Conservation (phyloP, 2,113 vertebrate species). For the Gavialis gangeticus region DNA sequence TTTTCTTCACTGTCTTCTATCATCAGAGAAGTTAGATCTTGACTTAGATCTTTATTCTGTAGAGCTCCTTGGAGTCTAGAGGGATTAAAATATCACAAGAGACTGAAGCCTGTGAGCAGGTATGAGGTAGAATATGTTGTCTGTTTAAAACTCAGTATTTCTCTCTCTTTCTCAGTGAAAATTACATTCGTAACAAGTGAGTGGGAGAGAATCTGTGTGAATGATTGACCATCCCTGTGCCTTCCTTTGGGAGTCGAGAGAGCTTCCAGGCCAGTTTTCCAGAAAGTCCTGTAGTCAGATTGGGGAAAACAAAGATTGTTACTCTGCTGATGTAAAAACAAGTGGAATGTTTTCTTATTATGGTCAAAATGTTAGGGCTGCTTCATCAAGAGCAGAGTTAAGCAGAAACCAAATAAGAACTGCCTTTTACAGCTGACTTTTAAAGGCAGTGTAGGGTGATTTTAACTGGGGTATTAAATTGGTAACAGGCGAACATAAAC, state of each 20-base stretch:
- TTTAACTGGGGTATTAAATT: conserved; percentile 40
- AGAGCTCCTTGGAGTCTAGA: not conserved
- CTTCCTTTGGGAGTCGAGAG: not conserved
- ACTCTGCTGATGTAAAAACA: conserved; percentile 37
- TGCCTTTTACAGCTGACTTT: conserved; percentile 64
- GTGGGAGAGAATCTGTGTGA: not conserved
- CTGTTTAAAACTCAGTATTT: not conserved
- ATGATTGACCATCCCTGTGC: not conserved
- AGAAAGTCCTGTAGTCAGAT: conserved; percentile 32
- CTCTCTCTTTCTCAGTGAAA: not conserved
- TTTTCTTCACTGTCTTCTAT: conserved; percentile 42
- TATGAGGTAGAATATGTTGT: not conserved
- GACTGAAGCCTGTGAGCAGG: not conserved
- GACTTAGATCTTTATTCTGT: not conserved
- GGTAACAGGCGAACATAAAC: not conserved
- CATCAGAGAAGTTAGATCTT: conserved; percentile 19
- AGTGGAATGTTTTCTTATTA: conserved; percentile 41
- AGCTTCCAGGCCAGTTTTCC: conserved; percentile 8
- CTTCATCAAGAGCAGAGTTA: not conserved
- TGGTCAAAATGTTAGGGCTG: conserved; percentile 6
- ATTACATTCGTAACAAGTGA: not conserved
- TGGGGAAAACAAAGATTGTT: not conserved
- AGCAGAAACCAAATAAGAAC: conserved; percentile 37
- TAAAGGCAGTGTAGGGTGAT: conserved; percentile 36
- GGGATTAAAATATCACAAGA: not conserved